These are phyloP conservation scores for Brachionus paranguensis DNA, from an alignment of 1,140 invertebrate species.

Conservation along the genomic window DNA sequence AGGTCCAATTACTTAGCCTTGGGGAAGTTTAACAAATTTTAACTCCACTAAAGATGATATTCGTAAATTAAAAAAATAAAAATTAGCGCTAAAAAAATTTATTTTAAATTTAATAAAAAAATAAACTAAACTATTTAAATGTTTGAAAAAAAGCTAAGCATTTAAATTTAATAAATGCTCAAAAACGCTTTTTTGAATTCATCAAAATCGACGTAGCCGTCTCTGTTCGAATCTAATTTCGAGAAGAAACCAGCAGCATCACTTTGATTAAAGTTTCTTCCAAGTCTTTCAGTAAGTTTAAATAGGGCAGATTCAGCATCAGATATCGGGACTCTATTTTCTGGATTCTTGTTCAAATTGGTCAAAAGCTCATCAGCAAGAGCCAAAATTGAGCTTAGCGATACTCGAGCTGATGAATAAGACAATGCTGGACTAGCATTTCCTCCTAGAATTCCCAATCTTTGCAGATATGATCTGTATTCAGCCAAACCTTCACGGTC, in stretches of 20 bases:
- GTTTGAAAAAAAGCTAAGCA: not conserved
- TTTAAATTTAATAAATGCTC: not conserved
- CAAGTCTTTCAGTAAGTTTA: not conserved
- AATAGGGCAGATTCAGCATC: not conserved
- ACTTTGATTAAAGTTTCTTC: not conserved
- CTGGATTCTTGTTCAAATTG: not conserved
- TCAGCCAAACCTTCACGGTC: slow-evolving; percentile 32
- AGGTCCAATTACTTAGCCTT: too few relatives aligned
- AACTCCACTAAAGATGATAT: not conserved
- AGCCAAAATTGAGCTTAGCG: not conserved
- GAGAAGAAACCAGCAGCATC: not conserved
- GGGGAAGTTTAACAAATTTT: too few relatives aligned
- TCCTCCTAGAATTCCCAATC: slow-evolving; percentile 21
- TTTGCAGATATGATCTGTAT: slow-evolving; percentile 11
- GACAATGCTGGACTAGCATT: not conserved
- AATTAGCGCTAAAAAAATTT: not conserved
- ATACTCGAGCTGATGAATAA: not conserved
- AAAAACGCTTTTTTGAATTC: slow-evolving; percentile 13
- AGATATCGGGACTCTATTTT: not conserved
- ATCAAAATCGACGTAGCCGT: not conserved
- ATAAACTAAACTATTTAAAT: not conserved
- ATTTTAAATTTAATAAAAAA: not conserved
- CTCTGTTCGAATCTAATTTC: slow-evolving; percentile 4
- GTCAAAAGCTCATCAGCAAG: not conserved
- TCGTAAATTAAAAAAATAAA: not conserved